phyloP scores from a whole-genome alignment of 2,888 invertebrate genomes.

The Megamerina dolium region DNA sequence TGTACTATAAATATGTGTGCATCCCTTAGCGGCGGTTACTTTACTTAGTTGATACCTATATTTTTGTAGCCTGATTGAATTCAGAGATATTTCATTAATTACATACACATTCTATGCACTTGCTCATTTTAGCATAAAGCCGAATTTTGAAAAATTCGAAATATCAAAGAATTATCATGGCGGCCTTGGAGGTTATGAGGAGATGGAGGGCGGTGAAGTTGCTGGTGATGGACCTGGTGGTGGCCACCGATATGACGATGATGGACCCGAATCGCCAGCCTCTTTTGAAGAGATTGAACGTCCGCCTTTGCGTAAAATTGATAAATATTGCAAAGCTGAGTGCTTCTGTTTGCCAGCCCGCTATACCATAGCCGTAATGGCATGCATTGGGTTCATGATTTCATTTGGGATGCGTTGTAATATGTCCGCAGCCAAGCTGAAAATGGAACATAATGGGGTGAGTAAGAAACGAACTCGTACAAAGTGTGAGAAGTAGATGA shows the following conservation, averaged over 20 bases:
- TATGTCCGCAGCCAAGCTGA: constrained; percentile 94
- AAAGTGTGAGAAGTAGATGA: not conserved
- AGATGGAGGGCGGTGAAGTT: constrained; percentile 43
- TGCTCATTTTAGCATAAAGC: constrained; percentile 30
- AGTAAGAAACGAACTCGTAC: constrained; percentile 38
- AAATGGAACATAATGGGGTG: constrained; percentile 61
- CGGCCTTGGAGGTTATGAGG: constrained; percentile 45
- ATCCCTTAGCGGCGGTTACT: too few species aligned
- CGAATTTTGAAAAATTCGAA: constrained; percentile 41
- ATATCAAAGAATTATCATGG: constrained; percentile 45
- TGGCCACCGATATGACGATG: constrained; percentile 46
- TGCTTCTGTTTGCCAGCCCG: constrained; percentile 78
- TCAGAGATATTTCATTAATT: too few species aligned
- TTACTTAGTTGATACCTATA: too few species aligned
- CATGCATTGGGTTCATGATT: constrained; percentile 85
- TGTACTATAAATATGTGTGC: too few species aligned
- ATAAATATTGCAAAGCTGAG: constrained; percentile 81
- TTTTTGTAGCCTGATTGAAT: too few species aligned
- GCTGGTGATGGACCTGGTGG: constrained; percentile 42
- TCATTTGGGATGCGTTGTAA: constrained; percentile 98
- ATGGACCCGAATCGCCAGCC: constrained; percentile 64
- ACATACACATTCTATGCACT: too few species aligned
- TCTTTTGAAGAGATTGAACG: constrained; percentile 78
- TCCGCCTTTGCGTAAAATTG: constrained; percentile 78
- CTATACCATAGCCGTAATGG: constrained; percentile 79